Conservation (phyloP, 2,113 vertebrate species). For the Ptychochromis oligacanthus region DNA sequence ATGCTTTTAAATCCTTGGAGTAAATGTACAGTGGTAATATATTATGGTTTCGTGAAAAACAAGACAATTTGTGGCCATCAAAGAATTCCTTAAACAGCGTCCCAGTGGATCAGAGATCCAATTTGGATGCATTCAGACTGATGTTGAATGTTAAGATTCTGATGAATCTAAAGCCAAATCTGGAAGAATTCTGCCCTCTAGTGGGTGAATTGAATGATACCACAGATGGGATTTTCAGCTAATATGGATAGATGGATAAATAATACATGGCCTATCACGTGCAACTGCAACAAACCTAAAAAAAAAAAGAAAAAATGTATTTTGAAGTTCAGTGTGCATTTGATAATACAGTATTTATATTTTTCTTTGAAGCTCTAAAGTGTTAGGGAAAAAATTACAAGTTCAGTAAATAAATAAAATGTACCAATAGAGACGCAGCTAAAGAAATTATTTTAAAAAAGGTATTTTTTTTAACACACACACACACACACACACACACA, state of each 20-base stretch:
- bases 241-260: no score
- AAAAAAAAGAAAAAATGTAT: background rate
- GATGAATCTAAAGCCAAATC: background rate
- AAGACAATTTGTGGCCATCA: background rate
- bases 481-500: no score
- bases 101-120: background rate
- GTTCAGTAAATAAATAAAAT: background rate
- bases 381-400: background rate
- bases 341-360: background rate
- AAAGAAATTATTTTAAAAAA: no score
- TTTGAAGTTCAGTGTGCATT: background rate
- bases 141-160: background rate
- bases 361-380: background rate
- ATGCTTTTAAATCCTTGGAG: background rate
- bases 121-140: no score
- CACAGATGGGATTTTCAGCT: background rate
- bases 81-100: background rate
- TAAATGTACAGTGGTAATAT: background rate
- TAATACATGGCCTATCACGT: no score
- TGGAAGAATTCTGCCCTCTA: background rate
- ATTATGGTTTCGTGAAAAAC: background rate
- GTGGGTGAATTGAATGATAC: background rate
- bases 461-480: no score
- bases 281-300: background rate
- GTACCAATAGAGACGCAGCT: no score